phyloP scores from a whole-genome alignment of 2,113 vertebrate species.

The Chiloscyllium plagiosum region DNA sequence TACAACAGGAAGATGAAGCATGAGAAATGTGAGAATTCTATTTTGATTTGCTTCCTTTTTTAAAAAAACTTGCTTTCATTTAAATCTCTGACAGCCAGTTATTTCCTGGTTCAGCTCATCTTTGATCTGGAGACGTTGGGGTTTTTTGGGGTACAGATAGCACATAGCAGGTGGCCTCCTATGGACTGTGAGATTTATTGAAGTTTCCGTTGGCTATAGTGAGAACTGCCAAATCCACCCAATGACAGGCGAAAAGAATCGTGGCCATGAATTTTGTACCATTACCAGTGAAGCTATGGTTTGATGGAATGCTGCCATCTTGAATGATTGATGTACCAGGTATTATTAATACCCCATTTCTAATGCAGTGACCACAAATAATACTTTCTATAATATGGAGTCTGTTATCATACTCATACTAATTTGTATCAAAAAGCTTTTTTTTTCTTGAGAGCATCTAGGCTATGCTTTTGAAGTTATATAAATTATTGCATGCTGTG shows the following conservation, averaged over 20 bases:
- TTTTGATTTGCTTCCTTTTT: not conserved
- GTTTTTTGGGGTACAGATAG: not conserved
- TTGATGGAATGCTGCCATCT: too few relatives aligned
- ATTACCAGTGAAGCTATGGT: not conserved
- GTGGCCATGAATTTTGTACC: not conserved
- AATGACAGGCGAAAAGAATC: not conserved
- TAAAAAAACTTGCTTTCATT: not conserved
- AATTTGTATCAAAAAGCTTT: not conserved
- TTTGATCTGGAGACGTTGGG: not conserved
- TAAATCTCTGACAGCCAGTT: not conserved
- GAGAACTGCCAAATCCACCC: not conserved
- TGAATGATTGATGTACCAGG: not conserved
- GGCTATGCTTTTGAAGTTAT: not conserved
- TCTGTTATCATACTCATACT: not conserved
- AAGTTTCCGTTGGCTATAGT: not conserved
- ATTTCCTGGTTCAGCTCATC: not conserved
- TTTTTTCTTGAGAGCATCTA: not conserved
- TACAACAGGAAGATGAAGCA: not conserved
- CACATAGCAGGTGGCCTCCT: not conserved
- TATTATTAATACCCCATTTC: not conserved
- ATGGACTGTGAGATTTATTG: not conserved
- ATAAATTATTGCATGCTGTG: conserved; percentile 26
- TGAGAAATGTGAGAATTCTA: not conserved
- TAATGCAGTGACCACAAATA: not conserved
- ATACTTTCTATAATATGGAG: not conserved